Evolutionary conservation across 2,797 vertebrate genomes (phyloP).

Genomic region (Oreonectes daqikongensis): DNA sequence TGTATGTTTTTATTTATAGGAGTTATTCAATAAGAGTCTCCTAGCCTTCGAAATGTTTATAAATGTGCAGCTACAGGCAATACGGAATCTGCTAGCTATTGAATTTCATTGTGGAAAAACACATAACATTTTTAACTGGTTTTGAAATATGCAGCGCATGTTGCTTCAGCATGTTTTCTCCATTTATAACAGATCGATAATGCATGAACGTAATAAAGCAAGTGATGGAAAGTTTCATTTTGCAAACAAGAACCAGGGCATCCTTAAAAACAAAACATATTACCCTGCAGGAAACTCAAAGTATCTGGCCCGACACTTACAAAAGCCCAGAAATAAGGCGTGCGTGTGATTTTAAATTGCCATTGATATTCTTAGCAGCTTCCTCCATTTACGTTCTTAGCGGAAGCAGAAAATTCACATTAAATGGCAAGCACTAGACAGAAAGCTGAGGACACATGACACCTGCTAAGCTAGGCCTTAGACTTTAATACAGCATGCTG

Average conservation of each 20-base stretch:
- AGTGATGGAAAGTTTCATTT: slow-evolving; percentile 8
- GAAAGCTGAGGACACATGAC: slow-evolving; percentile 26
- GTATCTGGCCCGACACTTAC: not conserved
- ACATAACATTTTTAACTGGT: slow-evolving; percentile 10
- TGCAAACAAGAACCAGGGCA: slow-evolving; percentile 12
- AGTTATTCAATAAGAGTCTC: not conserved
- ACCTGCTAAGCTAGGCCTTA: slow-evolving; percentile 40
- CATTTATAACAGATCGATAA: slow-evolving; percentile 24
- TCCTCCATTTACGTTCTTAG: slow-evolving; percentile 15
- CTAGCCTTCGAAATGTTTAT: slow-evolving; percentile 12
- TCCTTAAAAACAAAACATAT: slow-evolving; percentile 9
- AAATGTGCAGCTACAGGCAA: not conserved
- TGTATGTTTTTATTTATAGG: not conserved
- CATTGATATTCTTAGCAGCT: slow-evolving; percentile 11
- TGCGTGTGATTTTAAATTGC: slow-evolving; percentile 13
- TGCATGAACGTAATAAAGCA: slow-evolving; percentile 5
- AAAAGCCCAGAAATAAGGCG: not conserved
- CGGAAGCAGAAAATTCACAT: slow-evolving; percentile 31
- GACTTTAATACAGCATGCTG: slow-evolving; percentile 31
- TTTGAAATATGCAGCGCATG: slow-evolving; percentile 1
- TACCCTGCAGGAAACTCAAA: not conserved
- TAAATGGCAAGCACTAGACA: slow-evolving; percentile 20
- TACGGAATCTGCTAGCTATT: slow-evolving; percentile 10
- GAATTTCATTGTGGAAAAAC: slow-evolving; percentile 10
- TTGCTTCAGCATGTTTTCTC: slow-evolving; percentile 25